phyloP scores from a whole-genome alignment of 2,797 vertebrate genomes.

The Oreonectes daqikongensis region DNA sequence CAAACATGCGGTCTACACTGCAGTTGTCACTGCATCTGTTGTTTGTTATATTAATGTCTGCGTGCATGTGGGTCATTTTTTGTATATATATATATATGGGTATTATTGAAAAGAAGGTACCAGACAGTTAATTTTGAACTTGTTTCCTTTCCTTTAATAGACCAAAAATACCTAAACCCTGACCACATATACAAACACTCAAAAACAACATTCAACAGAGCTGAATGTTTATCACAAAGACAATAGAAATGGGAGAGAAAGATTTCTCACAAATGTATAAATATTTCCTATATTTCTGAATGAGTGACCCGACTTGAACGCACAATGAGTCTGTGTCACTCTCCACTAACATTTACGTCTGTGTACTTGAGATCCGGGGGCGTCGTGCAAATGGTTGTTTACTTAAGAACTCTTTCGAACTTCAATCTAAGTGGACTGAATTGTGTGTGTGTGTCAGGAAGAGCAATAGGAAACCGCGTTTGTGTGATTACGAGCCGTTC shows the following conservation, averaged over 20 bases:
- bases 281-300: slow-evolving; percentile 41
- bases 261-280: slow-evolving; percentile 10
- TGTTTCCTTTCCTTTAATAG: slow-evolving; percentile 30
- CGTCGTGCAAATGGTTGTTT: background rate
- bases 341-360: background rate
- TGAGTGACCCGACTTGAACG: background rate
- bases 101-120: slow-evolving; percentile 4
- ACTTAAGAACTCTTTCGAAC: background rate
- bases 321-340: background rate
- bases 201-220: background rate
- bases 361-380: background rate
- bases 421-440: slow-evolving; percentile 14
- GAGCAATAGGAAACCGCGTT: slow-evolving; percentile 72
- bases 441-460: slow-evolving; percentile 61
- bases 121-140: slow-evolving; percentile 1
- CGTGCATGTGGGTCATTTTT: slow-evolving; percentile 5
- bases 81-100: background rate
- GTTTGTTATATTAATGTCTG: background rate
- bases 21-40: too few species aligned
- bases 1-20: too few species aligned
- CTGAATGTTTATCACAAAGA: background rate
- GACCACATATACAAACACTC: background rate
- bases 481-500: slow-evolving; percentile 74
- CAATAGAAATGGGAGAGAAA: background rate
- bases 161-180: slow-evolving; percentile 21